Evolutionary conservation across 2,113 vertebrate genomes (phyloP).

Genomic region (Ginglymostoma cirratum): DNA sequence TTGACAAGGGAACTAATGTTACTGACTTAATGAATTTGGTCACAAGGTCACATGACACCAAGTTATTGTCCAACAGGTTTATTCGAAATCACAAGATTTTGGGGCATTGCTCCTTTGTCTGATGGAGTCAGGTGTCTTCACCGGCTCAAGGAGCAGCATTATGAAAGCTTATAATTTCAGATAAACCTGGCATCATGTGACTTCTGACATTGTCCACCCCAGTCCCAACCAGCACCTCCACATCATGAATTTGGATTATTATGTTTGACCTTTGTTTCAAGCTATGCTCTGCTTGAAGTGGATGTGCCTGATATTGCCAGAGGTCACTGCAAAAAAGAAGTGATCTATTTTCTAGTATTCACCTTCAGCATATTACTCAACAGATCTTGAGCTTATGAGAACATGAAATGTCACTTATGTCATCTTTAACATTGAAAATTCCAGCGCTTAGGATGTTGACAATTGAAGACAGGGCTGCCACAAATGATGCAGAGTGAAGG

Average conservation of each 20-base stretch:
- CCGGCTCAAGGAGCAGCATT: too few relatives aligned
- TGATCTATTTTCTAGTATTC: not conserved
- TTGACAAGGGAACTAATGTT: not conserved
- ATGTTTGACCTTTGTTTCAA: not conserved
- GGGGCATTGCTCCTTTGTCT: too few relatives aligned
- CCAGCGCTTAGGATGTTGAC: not conserved
- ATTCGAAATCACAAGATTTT: too few relatives aligned
- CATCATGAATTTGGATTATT: not conserved
- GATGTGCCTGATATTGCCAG: not conserved
- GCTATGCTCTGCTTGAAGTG: not conserved
- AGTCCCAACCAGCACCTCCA: too few relatives aligned
- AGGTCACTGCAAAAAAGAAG: not conserved
- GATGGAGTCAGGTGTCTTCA: too few relatives aligned
- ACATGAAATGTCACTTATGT: not conserved
- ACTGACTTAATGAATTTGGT: not conserved
- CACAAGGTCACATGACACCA: too few relatives aligned
- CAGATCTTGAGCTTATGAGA: not conserved
- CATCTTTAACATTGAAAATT: not conserved
- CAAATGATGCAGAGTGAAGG: not conserved
- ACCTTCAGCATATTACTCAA: not conserved
- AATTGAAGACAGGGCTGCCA: not conserved
- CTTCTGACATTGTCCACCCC: too few relatives aligned
- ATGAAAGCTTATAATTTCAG: not conserved
- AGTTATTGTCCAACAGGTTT: too few relatives aligned
- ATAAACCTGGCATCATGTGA: too few relatives aligned